These are phyloP conservation scores for Aegotheles bennettii DNA, from an alignment of 2,113 vertebrate genomes.

Conservation along the genomic window DNA sequence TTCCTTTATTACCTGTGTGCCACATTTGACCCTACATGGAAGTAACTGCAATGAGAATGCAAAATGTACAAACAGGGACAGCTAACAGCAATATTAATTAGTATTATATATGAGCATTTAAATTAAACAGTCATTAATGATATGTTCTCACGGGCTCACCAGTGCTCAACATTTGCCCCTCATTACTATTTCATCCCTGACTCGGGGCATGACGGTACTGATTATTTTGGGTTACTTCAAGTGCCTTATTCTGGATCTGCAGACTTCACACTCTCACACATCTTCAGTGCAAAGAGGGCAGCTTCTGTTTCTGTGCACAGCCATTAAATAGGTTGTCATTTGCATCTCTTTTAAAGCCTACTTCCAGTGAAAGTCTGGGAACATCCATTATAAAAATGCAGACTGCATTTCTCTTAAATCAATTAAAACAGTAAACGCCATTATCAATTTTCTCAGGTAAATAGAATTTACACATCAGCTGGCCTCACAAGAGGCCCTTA, in stretches of 20 bases:
- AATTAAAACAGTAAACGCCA: not conserved
- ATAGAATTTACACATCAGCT: not conserved
- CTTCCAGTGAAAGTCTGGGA: slow-evolving; percentile 8
- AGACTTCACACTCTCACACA: not conserved
- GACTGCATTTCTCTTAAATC: not conserved
- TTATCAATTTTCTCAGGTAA: not conserved
- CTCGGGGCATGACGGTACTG: not conserved
- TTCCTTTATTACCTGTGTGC: not conserved
- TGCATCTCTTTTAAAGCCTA: slow-evolving; percentile 20
- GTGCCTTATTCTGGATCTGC: not conserved
- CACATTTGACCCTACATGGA: not conserved
- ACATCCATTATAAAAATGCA: not conserved
- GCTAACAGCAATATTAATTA: not conserved
- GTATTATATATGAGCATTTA: not conserved
- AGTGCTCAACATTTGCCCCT: not conserved
- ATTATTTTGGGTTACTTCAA: slow-evolving; percentile 1
- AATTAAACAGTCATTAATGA: not conserved
- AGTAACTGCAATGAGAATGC: not conserved
- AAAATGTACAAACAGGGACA: not conserved
- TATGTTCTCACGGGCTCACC: not conserved
- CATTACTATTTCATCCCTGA: not conserved
- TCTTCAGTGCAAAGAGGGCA: slow-evolving; percentile 13
- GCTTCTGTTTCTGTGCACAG: not conserved
- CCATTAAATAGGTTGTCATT: slow-evolving; percentile 27
- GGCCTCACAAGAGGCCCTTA: not conserved